Base-by-base conservation (phyloP, 1,140 invertebrate species). In the Diorhabda sublineata region DNA sequence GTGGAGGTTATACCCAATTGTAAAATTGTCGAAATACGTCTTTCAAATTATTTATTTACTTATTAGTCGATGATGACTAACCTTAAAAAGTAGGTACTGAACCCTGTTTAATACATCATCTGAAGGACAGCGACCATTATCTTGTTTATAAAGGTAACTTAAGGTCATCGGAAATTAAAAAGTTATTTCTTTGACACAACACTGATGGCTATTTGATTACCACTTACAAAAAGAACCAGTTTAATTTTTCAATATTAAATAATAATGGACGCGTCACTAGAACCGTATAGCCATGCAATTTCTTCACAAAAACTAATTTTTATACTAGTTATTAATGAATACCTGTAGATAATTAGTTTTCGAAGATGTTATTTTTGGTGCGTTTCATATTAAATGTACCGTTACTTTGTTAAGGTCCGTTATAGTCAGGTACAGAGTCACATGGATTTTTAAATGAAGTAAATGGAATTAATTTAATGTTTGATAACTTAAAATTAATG, bases 221-320 rank as follows among this genome's bases (percentile, higher is more conserved):
- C 42, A 7, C 8, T 62, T 62, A n/a, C 42, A 62, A 62, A 26
- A 44, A 2, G 43, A 62, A 62, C 61, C 61, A 62, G 61, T 62
- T 62, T 47, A 62, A 44, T 62, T 62, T 62, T 62, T 62, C 61
- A 62, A n/a, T 62, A 62, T n/a, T 62, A 44, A 5, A 62, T 47
- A 62, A 62, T 62, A 62, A 62, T 62, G 44, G n/a, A n/a, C 44
- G 26, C 45, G 61, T 62, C 45, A 62, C 45, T 62, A 62, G 61
- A 5, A 62, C 8, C n/a, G 11, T 52, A 52, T 8, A 6, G 61
- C 44, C 61, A 62, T 62, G 61, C 61, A 45, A 44, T 62, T 62
- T 62, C 7, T n/a, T 47, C n/a, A 62, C n/a, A 44, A 62, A 62
- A 62, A 62, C 43, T 44, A 62, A 62, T 62, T 62, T 52, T 62